These are phyloP conservation scores for Psittacula cyanocephala DNA, from an alignment of 2,113 vertebrate species.

Conservation along the genomic window DNA sequence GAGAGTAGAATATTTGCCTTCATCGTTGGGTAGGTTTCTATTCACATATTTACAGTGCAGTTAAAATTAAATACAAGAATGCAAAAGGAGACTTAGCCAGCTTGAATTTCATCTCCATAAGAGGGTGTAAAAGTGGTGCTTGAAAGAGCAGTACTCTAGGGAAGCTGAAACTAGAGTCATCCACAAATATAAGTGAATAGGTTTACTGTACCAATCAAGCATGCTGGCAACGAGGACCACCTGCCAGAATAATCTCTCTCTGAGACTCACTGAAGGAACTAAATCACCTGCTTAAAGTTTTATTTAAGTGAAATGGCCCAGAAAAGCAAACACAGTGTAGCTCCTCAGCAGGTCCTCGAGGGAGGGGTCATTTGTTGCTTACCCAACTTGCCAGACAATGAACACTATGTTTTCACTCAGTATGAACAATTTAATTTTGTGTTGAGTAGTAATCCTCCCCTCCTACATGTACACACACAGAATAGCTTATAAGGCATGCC, in stretches of 20 bases:
- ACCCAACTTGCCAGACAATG: background rate
- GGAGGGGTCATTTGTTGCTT: slow-evolving; percentile 20
- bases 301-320: slow-evolving; percentile 68
- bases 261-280: slow-evolving; percentile 59
- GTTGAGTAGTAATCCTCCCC: background rate
- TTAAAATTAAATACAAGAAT: slow-evolving; percentile 34
- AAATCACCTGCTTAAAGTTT: slow-evolving; percentile 68
- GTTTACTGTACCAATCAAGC: slow-evolving; percentile 56
- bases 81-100: background rate
- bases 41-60: slow-evolving; percentile 10
- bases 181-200: background rate
- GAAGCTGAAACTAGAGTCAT: slow-evolving; percentile 6
- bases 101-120: slow-evolving; percentile 12
- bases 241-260: slow-evolving; percentile 57
- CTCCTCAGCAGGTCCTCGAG: slow-evolving; percentile 31
- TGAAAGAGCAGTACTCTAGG: slow-evolving; percentile 10
- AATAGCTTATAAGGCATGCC: background rate
- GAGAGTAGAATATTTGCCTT: slow-evolving; percentile 9
- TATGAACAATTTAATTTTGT: background rate
- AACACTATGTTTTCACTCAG: background rate
- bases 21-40: background rate
- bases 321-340: slow-evolving; percentile 55
- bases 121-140: slow-evolving; percentile 13
- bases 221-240: slow-evolving; percentile 59
- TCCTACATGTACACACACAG: background rate